These are phyloP conservation scores for Andrena minutula DNA, from an alignment of 2,888 invertebrate species.

Conservation along the genomic window DNA sequence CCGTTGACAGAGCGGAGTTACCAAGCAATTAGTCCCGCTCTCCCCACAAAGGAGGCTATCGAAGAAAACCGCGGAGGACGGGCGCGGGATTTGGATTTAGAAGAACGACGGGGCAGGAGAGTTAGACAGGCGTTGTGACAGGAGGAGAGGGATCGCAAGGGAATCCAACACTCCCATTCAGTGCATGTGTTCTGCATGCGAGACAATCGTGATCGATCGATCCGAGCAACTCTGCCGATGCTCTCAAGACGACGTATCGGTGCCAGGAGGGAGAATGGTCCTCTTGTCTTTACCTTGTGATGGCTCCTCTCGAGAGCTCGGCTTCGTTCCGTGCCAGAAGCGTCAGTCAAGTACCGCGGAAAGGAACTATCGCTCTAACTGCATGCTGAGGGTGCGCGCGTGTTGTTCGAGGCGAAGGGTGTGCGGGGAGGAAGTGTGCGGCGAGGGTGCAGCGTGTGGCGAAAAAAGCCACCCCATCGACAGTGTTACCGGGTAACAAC, in stretches of 20 bases:
- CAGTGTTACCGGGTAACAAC: not conserved
- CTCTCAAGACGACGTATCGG: constrained; percentile 56
- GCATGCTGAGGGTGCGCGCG: constrained; percentile 54
- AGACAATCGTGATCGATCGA: constrained; percentile 46
- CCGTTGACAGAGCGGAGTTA: not conserved
- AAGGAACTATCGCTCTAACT: constrained; percentile 21
- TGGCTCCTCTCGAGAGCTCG: constrained; percentile 58
- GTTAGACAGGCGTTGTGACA: too few relatives aligned
- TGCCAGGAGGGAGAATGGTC: constrained; percentile 46
- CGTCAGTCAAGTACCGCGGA: constrained; percentile 38
- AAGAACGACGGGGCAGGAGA: not conserved
- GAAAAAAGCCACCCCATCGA: not conserved
- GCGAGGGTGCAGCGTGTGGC: not conserved
- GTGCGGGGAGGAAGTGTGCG: too few relatives aligned
- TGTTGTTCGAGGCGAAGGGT: not conserved
- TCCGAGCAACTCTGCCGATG: constrained; percentile 54
- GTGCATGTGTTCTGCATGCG: constrained; percentile 52
- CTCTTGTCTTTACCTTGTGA: constrained; percentile 49
- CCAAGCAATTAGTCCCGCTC: not conserved
- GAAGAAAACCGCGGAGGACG: constrained; percentile 27
- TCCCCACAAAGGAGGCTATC: not conserved
- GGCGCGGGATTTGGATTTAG: not conserved
- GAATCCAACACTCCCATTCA: constrained; percentile 14
- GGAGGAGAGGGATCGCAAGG: not conserved
- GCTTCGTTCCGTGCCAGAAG: constrained; percentile 61